Percentiles rank a stretch among this genome's conserved stretches.
phyloP scores from a whole-genome alignment of 2,113 vertebrate species.

The Lanius ludovicianus region DNA sequence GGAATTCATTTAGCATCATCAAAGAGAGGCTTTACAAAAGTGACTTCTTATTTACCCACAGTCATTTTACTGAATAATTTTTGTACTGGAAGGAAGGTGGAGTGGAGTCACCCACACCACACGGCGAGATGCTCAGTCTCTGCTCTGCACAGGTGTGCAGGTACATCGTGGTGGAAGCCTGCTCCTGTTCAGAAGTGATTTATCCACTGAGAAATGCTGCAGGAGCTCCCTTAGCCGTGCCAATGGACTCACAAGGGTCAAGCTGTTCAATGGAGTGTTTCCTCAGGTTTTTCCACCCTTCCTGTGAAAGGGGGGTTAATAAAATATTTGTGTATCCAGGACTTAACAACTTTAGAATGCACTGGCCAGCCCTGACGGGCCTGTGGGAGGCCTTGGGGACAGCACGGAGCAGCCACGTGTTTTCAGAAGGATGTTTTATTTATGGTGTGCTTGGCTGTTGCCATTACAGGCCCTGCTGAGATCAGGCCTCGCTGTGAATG shows the following conservation, averaged over 20 bases:
- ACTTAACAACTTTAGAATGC: background rate
- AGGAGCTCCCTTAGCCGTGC: background rate
- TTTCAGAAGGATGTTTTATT: background rate
- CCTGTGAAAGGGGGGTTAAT: background rate
- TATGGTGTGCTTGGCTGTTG: background rate
- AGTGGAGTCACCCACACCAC: background rate
- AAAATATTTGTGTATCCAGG: background rate
- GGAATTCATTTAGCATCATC: slow-evolving; percentile 46
- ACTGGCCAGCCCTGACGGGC: background rate
- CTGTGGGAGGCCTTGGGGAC: background rate
- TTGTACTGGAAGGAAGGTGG: background rate
- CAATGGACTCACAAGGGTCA: background rate
- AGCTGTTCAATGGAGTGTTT: background rate
- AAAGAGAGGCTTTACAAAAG: slow-evolving; percentile 15
- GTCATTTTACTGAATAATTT: background rate
- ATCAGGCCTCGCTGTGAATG: background rate
- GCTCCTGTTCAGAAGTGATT: background rate
- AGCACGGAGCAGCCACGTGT: accelerated
- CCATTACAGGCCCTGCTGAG: background rate
- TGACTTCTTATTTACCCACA: slow-evolving; percentile 16
- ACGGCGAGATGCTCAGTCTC: background rate
- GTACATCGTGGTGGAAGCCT: background rate
- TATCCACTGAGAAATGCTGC: background rate
- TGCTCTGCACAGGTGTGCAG: background rate
- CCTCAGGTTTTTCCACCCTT: background rate